Base-by-base conservation (phyloP, 1,140 invertebrate species). In the Drosophila insularis region DNA sequence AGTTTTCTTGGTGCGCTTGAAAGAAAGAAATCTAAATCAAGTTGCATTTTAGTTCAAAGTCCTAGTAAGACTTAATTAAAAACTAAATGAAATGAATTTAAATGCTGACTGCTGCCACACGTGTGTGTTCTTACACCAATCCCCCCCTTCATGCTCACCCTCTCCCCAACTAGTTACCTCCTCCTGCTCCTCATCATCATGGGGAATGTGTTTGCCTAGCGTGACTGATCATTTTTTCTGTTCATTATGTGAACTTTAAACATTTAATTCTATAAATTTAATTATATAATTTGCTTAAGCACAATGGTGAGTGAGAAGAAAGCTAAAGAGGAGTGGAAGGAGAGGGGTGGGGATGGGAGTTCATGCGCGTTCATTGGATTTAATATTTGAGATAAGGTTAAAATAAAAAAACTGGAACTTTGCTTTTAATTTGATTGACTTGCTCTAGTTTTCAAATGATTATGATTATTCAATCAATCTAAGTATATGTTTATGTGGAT, bases 321-420 rank as follows among this genome's bases (percentile, higher is more conserved):
- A 4, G 4, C n/a, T 17, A 59, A 13, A 5, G 56, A 10, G 32
- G 32, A 4, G 14, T 6, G 19, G 3, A 17, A 4, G 11, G 13
- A n/a, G 13, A 4, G 31, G 27, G 14, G 2, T 1, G 32, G 19
- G 7, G 56, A 4, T 2, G 1, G 27, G 37, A 61, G 59, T 40
- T 61, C 59, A 61, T 61, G 59, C 43, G 59, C 59, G 59, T 61
- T 60, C 58, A 35, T 37, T 40, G 19, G 59, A 21, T 40, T 21
- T 2, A 14, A 37, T 11, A 37, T 37, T 40, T 61, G 43, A 19
- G 55, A 58, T 58, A 58, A 58, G 55, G 19, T 32, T 17, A 35
- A 35, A 2, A n/a, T n/a, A n/a, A 10, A 32, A 32, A 54, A 54
- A 27, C 4, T 35, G 13, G 23, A 55, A 31, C 53, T 55, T 13